These are phyloP conservation scores for Latrodectus elegans DNA, from an alignment of 2,888 invertebrate genomes.

Conservation along the genomic window DNA sequence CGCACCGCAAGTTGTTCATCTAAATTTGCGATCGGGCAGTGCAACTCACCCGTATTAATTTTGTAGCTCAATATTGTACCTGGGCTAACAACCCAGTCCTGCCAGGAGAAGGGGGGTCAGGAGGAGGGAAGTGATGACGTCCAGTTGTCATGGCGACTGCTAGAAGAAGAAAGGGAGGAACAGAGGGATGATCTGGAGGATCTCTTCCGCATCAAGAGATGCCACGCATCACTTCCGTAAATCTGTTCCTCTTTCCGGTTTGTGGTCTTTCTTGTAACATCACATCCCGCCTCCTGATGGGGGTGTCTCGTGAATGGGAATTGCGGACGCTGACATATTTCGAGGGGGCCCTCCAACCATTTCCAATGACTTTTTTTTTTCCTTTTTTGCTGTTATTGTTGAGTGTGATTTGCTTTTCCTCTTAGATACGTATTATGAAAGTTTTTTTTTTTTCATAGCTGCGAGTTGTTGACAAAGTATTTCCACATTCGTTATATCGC, in stretches of 20 bases:
- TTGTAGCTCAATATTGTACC: slow-evolving; percentile 43
- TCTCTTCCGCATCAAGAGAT: slow-evolving; percentile 47
- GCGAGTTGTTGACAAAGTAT: too few species aligned
- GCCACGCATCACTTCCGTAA: slow-evolving; percentile 54
- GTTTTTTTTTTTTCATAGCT: not conserved
- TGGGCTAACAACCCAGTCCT: slow-evolving; percentile 33
- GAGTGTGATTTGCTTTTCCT: not conserved
- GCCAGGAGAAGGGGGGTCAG: not conserved
- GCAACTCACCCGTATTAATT: slow-evolving; percentile 43
- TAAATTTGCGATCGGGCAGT: not conserved
- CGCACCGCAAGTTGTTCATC: not conserved
- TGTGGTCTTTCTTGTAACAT: slow-evolving; percentile 16
- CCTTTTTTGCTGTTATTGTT: not conserved
- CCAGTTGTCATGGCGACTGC: slow-evolving; percentile 21
- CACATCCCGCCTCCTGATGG: not conserved
- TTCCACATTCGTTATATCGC: too few species aligned
- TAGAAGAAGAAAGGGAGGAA: slow-evolving; percentile 9
- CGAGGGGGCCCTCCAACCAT: slow-evolving; percentile 7
- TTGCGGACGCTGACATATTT: slow-evolving; percentile 18
- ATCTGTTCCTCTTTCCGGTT: slow-evolving; percentile 51
- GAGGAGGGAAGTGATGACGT: slow-evolving; percentile 18
- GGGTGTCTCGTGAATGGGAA: slow-evolving; percentile 3
- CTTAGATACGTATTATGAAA: not conserved
- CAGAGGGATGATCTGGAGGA: slow-evolving; percentile 1
- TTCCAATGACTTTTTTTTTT: not conserved